Base-by-base conservation (phyloP, 2,888 invertebrate genomes). In the Creontiades dilutus region DNA sequence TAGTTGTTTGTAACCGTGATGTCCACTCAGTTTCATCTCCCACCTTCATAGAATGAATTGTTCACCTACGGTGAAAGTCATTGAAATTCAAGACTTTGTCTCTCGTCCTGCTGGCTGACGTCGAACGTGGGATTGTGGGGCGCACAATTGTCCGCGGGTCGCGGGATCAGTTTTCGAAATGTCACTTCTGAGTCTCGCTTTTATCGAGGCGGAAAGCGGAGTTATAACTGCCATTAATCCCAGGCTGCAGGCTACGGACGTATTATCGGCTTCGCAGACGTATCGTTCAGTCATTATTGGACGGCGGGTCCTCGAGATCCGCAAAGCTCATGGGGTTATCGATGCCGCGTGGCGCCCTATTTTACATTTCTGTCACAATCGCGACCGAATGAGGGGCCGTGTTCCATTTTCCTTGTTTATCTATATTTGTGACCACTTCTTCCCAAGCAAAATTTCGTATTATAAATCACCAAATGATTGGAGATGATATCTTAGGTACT, bases 221-320 rank as follows among this genome's bases (percentile, higher is more conserved):
- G 68, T 68, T 68, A 68, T 68, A 23, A 68, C 68, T 9, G 23
- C 23, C 27, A 23, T 68, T 68, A 68, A 68, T 68, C 68, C 68
- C 23, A 68, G 27, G 23, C 12, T 68, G 19, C 19, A 23, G 23
- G 23, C 68, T 68, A 23, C 23, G 68, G 68, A 68, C 68, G 68
- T 19, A 68, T 68, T 68, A 68, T 23, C 5, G 68, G 68, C 68
- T 68, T 68, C 27, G 23, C 68, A 68, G 68, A 68, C 68, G 68
- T 68, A 68, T 27, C 68, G 27, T 68, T 68, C 68, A 68, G 68
- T 68, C 68, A 68, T 68, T 27, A 68, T 68, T 68, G 68, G 68
- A 19, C 13, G 23, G 68, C 23, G 9, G 68, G 12, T 52, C 52
- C 37, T 7, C 57, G n/a, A n/a, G n/a, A 57, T 0, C 16, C 16